Percentiles rank a stretch among this genome's conserved stretches.
phyloP scores from a whole-genome alignment of 2,888 invertebrate species.

The Microchrysa polita region DNA sequence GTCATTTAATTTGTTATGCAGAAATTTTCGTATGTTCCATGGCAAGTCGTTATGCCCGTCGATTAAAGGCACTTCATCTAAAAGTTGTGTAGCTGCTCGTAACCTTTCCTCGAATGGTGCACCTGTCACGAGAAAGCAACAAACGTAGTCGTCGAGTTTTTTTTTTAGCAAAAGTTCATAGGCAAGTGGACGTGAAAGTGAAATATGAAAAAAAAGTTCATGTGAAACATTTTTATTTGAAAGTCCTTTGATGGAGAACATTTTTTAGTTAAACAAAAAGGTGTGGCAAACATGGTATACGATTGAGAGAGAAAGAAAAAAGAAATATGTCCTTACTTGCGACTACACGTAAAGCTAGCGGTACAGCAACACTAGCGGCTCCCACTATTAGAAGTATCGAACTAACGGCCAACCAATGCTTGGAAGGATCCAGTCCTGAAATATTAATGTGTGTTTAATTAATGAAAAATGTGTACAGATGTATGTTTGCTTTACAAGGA shows the following conservation, averaged over 20 bases:
- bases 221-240: too few relatives aligned
- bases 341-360: slow-evolving; percentile 79
- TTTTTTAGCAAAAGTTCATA: too few relatives aligned
- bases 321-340: slow-evolving; percentile 66
- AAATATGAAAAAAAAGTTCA: too few relatives aligned
- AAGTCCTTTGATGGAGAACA: not conserved
- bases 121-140: slow-evolving; percentile 63
- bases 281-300: not conserved
- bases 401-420: slow-evolving; percentile 81
- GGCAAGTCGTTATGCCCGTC: slow-evolving; percentile 92
- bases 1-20: slow-evolving; percentile 87
- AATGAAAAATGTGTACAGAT: too few relatives aligned
- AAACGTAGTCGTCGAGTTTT: not conserved
- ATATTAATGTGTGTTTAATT: slow-evolving; percentile 44
- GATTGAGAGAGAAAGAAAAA: not conserved
- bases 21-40: slow-evolving; percentile 90
- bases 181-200: too few relatives aligned
- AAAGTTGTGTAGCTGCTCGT: slow-evolving; percentile 76
- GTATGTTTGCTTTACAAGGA: too few relatives aligned
- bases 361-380: slow-evolving; percentile 82
- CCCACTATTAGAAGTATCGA: slow-evolving; percentile 80
- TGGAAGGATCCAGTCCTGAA: slow-evolving; percentile 69
- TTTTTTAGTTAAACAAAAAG: not conserved
- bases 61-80: slow-evolving; percentile 81
- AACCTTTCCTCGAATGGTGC: slow-evolving; percentile 80